Evolutionary conservation across 2,113 vertebrate genomes (phyloP), one percentile per base, ranked within the genome.

Genomic region (Trogon surrucura): DNA sequence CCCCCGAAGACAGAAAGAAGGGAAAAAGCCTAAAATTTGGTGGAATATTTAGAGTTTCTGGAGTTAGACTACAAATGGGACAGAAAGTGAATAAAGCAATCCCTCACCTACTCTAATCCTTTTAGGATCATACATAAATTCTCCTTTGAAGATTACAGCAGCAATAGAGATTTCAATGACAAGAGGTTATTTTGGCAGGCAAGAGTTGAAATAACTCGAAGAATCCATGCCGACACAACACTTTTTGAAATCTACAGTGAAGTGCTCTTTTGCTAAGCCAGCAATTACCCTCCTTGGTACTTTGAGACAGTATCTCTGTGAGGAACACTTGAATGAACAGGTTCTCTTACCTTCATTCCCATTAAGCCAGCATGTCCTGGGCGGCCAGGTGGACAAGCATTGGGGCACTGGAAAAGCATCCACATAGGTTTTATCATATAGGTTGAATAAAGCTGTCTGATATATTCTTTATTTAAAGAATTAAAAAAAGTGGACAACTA

Each of bases 331-430:
- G 27, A 89, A 64, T 13, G 91, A 62, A 29, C 3, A 38, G 38
- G 11, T 80, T 69, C 32, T 92, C 97, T 98, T 96, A 99, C 99
- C 98, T 99, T 99, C 99, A 99, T 99, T 75, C 99, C 99, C 94
- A 99, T 98, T 91, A 99, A 97, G 3, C 99, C 99, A 93, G 99
- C 98, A 67, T 99, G 98, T 64, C 99, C 99, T 51, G 99, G 96
- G 11, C 97, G 98, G 11, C 99, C 99, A 70, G 98, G 97, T 27
- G 99, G 98, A 94, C 99, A 99, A 77, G 99, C 97, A 95, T 97
- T 98, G 61, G 99, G 98, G 96, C 99, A 99, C 99, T 99, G 95
- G 48, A 97, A 95, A 96, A 93, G n/a, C 90, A 95, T 75, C 19
- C 54, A 78, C 26, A 79, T 8, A 57, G 65, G 95, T 96, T 96